Percentiles rank a stretch among this genome's conserved stretches.
Conservation (phyloP, 2,797 vertebrate genomes). For the Gallirallus australis region DNA sequence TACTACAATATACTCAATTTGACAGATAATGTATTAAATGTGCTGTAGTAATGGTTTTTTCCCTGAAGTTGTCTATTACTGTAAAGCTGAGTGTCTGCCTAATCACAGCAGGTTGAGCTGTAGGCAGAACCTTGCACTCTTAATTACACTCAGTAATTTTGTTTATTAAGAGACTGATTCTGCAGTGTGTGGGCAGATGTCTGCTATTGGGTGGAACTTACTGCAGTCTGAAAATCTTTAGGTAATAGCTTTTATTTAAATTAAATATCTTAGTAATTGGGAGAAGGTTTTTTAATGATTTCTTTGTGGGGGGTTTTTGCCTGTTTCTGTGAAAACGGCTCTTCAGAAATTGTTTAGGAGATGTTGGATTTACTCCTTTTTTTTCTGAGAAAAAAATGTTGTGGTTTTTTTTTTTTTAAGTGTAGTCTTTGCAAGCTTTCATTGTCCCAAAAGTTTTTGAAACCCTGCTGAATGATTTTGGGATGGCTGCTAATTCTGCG, state of each 20-base stretch:
- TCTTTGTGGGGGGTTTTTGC: not conserved
- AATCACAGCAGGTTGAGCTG: not conserved
- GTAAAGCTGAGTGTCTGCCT: not conserved
- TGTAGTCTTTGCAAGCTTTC: not conserved
- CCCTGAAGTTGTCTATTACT: not conserved
- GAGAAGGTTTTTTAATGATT: not conserved
- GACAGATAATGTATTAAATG: not conserved
- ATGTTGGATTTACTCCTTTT: not conserved
- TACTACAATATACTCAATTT: not conserved
- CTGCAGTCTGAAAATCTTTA: not conserved
- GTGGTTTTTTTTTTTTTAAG: not conserved
- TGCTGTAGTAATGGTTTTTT: not conserved
- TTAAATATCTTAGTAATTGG: not conserved
- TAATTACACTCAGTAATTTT: not conserved
- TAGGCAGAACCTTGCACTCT: not conserved
- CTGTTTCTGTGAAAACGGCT: not conserved
- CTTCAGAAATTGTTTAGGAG: not conserved
- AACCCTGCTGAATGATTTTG: not conserved
- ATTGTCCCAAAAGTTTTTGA: not conserved
- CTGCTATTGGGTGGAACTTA: not conserved
- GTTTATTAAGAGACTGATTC: constrained; percentile 25
- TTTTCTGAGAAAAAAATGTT: not conserved
- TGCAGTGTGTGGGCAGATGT: not conserved
- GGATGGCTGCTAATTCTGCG: not conserved
- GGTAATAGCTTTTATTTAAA: not conserved